A percentile compares a stretch with the other conserved stretches of the same genome.
Evolutionary conservation across 2,113 vertebrate species (phyloP).

Genomic region (Orcinus orca): DNA sequence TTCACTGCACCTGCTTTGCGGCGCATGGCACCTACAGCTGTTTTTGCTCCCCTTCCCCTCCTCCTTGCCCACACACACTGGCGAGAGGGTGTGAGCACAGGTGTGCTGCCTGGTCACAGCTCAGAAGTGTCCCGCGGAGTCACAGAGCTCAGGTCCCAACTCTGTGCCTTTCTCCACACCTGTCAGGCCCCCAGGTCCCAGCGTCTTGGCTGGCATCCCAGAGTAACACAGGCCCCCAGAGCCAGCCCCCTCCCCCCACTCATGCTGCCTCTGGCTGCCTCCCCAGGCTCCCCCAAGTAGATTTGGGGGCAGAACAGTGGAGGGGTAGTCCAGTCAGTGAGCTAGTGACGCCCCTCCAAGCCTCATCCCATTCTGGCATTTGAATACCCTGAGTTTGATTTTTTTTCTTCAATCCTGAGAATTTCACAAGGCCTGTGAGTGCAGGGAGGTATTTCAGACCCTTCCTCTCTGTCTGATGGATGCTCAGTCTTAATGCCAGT

Average conservation of each 20-base stretch:
- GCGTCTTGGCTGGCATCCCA: not conserved
- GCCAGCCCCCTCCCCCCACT: not conserved
- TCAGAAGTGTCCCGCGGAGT: not conserved
- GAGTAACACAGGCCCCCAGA: not conserved
- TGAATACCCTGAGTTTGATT: not conserved
- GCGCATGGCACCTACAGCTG: rapidly evolving
- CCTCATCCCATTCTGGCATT: not conserved
- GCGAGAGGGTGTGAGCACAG: not conserved
- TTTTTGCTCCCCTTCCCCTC: not conserved
- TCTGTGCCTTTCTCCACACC: not conserved
- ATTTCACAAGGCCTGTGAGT: not conserved
- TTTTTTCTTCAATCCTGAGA: constrained; percentile 18
- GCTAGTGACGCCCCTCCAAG: not conserved
- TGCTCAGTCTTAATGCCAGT: not conserved
- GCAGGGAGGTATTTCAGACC: not conserved
- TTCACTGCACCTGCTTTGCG: rapidly evolving
- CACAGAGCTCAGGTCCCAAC: not conserved
- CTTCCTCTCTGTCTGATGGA: constrained; percentile 17
- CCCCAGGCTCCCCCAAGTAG: not conserved
- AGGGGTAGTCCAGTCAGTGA: rapidly evolving
- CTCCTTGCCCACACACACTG: rapidly evolving
- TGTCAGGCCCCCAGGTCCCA: not conserved
- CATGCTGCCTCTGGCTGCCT: not conserved
- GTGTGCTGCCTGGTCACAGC: not conserved
- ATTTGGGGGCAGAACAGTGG: too few relatives aligned